Evolutionary conservation across 2,888 invertebrate species (phyloP), one percentile per base, ranked within the genome.

Genomic region (Tachina fera): DNA sequence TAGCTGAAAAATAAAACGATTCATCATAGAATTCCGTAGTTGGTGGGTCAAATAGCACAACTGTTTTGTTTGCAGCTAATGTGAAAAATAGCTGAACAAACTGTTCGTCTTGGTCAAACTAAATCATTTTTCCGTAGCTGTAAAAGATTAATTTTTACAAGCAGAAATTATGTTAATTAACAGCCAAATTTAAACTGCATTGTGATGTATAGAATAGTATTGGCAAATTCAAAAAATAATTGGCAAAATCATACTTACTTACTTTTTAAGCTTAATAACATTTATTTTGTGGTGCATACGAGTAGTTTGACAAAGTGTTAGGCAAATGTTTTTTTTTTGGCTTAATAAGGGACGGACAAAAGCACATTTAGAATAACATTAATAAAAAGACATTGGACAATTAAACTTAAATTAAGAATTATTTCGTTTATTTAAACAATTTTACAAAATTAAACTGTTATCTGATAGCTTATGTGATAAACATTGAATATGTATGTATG

Each of bases 381-480:
- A 75, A 68, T 75, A 19, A 81, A 75, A 81, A 75, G 81, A 81
- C 81, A 60, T 39, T n/a, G 43, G 67, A 84, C 71, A 71, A 65
- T 72, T 72, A 72, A 67, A 61, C 72, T 81, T 70, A 77, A 70
- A 49, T 79, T 51, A 61, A 81, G 41, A 58, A 31, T 56, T 68
- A 22, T 80, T 76, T 84, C 63, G 70, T 84, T 74, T 56, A 43
- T 63, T 83, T 60, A 43, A 71, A 71, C 67, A 71, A 76, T 67
- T 74, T 68, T 77, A 77, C 49, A 79, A 68, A 74, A 61, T 60
- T 68, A 68, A 68, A 51, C n/a, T 74, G 49, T 68, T 70, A 72
- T 51, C 67, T 45, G n/a, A 43, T 45, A 75, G 39, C 67, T 75
- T 81, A 75, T 0, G 47, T 45, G 68, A 22, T 74, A 68, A 68